phyloP scores from a whole-genome alignment of 2,113 vertebrate genomes.

The zebrafish (Danio rerio) region DNA sequence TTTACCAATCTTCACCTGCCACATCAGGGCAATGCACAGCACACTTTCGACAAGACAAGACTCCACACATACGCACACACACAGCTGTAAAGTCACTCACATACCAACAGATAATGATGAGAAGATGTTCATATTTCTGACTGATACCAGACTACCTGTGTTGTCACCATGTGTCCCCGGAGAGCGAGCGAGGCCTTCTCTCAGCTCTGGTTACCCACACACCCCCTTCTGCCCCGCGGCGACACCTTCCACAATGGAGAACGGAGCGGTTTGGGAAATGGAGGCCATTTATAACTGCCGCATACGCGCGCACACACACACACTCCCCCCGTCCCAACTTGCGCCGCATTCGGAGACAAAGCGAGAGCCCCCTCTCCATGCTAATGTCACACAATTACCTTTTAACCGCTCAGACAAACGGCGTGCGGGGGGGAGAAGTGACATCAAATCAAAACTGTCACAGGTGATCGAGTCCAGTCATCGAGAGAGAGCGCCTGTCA shows the following conservation, averaged over 20 bases:
- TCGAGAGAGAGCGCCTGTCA: slow-evolving; percentile 85
- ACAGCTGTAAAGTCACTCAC: slow-evolving; percentile 8
- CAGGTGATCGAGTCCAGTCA: slow-evolving; percentile 99
- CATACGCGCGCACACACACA: slow-evolving; percentile 55
- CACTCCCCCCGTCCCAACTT: slow-evolving; percentile 62
- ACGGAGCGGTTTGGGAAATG: slow-evolving; percentile 65
- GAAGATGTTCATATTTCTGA: slow-evolving; percentile 43
- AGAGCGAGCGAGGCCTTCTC: slow-evolving; percentile 45
- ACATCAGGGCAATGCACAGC: not conserved
- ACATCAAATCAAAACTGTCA: slow-evolving; percentile 99
- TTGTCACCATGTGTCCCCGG: slow-evolving; percentile 45
- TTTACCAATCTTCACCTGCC: not conserved
- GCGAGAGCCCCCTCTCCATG: slow-evolving; percentile 80
- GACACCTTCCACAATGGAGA: slow-evolving; percentile 61
- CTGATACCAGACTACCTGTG: slow-evolving; percentile 53
- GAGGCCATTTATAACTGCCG: slow-evolving; percentile 74
- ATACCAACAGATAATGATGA: slow-evolving; percentile 26
- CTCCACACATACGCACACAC: not conserved
- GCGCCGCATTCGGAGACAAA: slow-evolving; percentile 67
- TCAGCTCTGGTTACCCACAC: slow-evolving; percentile 41
- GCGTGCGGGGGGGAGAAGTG: slow-evolving; percentile 89
- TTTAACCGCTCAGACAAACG: slow-evolving; percentile 99
- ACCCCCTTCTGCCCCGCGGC: slow-evolving; percentile 57
- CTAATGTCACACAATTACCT: slow-evolving; percentile 99
- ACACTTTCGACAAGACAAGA: not conserved